Conservation (phyloP, 2,888 invertebrate species). For the Drosophila kanekoi region DNA sequence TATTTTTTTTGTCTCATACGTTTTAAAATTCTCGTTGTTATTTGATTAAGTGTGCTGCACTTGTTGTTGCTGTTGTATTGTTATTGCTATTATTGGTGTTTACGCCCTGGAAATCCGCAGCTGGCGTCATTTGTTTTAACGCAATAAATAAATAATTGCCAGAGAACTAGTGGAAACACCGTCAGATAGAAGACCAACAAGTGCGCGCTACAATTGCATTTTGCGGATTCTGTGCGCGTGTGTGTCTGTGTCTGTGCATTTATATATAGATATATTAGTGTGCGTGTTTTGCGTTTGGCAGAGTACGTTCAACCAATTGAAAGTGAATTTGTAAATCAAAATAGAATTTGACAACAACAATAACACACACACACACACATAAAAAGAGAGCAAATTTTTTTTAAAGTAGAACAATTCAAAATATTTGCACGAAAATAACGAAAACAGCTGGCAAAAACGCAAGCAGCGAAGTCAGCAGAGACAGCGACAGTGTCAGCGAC, state of each 20-base stretch:
- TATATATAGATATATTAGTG: neutral
- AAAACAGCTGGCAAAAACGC: slow-evolving; percentile 59
- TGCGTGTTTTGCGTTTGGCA: slow-evolving; percentile 13
- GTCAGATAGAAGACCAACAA: slow-evolving; percentile 57
- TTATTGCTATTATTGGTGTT: slow-evolving; percentile 29
- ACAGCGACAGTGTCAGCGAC: slow-evolving; percentile 11
- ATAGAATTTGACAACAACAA: slow-evolving; percentile 57
- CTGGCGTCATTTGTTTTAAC: slow-evolving; percentile 12
- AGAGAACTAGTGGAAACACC: neutral
- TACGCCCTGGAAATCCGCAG: slow-evolving; percentile 41
- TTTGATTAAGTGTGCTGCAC: slow-evolving; percentile 28
- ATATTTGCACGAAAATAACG: slow-evolving; percentile 62
- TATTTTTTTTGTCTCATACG: slow-evolving; percentile 18
- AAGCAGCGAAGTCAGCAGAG: slow-evolving; percentile 14
- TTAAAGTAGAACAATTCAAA: slow-evolving; percentile 69
- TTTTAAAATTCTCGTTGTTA: slow-evolving; percentile 19
- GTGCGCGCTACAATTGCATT: slow-evolving; percentile 52
- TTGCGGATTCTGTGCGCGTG: slow-evolving; percentile 29
- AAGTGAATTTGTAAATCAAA: slow-evolving; percentile 68
- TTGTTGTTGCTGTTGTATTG: slow-evolving; percentile 21
- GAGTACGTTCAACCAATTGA: slow-evolving; percentile 64
- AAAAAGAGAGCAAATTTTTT: slow-evolving; percentile 14
- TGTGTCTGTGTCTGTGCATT: slow-evolving; percentile 8
- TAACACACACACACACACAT: neutral
- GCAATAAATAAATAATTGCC: slow-evolving; percentile 17